Evolutionary conservation across 2,888 invertebrate genomes (phyloP).

Genomic region (Adela reaumurella): DNA sequence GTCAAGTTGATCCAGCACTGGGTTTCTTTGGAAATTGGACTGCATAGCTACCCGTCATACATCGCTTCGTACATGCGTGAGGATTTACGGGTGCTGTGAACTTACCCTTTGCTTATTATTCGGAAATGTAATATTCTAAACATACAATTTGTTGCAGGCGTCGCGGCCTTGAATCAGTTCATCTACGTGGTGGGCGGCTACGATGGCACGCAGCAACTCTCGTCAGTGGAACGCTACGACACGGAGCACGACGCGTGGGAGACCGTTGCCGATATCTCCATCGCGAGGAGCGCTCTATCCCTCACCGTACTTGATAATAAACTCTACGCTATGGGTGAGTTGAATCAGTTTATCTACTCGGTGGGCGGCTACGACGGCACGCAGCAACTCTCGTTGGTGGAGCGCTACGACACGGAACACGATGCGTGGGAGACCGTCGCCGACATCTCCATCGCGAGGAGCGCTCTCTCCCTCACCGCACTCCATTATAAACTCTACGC

Average conservation of each 20-base stretch:
- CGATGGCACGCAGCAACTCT: conserved; percentile 77
- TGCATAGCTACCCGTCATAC: no score
- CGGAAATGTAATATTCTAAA: no score
- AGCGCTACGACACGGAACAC: conserved; percentile 80
- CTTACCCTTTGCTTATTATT: no score
- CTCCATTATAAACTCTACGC: conserved; percentile 86
- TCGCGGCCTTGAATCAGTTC: conserved; percentile 78
- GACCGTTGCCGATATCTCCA: conserved; percentile 67
- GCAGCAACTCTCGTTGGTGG: conserved; percentile 77
- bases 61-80: no score
- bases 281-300: conserved; percentile 83
- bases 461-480: conserved; percentile 84
- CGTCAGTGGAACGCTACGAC: conserved; percentile 82
- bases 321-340: conserved; percentile 82
- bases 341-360: not conserved
- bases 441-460: conserved; percentile 75
- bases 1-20: no score
- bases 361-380: conserved; percentile 68
- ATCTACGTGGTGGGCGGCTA: conserved; percentile 96
- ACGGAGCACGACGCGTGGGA: conserved; percentile 82
- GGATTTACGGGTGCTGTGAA: no score
- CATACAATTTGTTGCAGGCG: conserved; percentile 47
- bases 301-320: conserved; percentile 82
- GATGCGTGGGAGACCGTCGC: conserved; percentile 76
- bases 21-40: no score